Evolutionary conservation across 2,888 invertebrate genomes (phyloP).

Genomic region (Choreutis nemorana): DNA sequence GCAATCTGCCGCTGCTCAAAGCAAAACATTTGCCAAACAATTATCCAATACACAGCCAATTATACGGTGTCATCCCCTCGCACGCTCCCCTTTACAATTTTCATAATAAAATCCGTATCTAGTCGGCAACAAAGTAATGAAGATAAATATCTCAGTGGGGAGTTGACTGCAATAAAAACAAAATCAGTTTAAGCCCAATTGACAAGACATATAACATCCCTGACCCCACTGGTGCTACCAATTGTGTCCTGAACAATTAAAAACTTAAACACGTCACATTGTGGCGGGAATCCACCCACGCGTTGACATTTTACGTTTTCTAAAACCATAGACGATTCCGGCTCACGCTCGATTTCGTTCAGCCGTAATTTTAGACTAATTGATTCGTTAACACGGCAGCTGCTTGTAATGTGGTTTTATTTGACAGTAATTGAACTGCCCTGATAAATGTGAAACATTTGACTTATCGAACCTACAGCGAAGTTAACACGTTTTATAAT

Average conservation of each 20-base stretch:
- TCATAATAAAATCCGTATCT: conserved; percentile 54
- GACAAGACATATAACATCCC: conserved; percentile 44
- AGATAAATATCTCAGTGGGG: conserved; percentile 59
- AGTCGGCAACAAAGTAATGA: conserved; percentile 47
- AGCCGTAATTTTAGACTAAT: conserved; percentile 1
- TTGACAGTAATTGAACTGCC: conserved; percentile 26
- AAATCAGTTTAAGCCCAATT: conserved; percentile 58
- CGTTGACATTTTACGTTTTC: conserved; percentile 27
- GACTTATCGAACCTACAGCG: conserved; percentile 8
- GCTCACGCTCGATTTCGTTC: conserved; percentile 9
- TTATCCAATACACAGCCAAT: conserved; percentile 55
- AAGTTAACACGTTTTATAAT: conserved; percentile 16
- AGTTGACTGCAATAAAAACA: conserved; percentile 49
- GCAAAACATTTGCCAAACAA: conserved; percentile 42
- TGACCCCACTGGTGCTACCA: conserved; percentile 17
- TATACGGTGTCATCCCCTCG: conserved; percentile 41
- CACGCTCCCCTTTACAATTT: conserved; percentile 41
- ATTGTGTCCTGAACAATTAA: conserved; percentile 22
- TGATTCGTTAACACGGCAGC: conserved; percentile 21
- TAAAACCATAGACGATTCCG: conserved; percentile 25
- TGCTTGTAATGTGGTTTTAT: conserved; percentile 19
- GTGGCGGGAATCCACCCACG: conserved; percentile 43
- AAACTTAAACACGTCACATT: conserved; percentile 33
- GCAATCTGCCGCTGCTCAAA: conserved; percentile 30
- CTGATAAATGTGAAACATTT: conserved; percentile 10